A percentile compares a stretch with the other conserved stretches of the same genome.
phyloP scores from a whole-genome alignment of 2,888 invertebrate genomes.

The Rhamphomyia laevipes region DNA sequence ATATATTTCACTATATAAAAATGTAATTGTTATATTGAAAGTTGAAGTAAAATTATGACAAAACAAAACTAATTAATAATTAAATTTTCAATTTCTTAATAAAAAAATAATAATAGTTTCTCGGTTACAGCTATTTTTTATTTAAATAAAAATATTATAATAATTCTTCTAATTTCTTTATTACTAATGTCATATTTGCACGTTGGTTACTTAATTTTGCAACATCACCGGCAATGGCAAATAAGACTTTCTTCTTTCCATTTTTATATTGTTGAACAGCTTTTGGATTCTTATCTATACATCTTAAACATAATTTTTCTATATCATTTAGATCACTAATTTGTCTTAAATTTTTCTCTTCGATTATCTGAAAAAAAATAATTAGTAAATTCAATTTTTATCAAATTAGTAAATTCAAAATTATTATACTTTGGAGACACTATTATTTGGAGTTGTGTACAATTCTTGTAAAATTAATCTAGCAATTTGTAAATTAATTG shows the following conservation, averaged over 20 bases:
- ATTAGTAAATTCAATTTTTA: constrained; percentile 22
- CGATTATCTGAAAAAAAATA: constrained; percentile 42
- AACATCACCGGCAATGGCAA: constrained; percentile 50
- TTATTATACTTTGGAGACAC: constrained; percentile 29
- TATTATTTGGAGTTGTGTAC: constrained; percentile 31
- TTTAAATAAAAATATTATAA: constrained; percentile 36
- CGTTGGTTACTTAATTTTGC: constrained; percentile 46
- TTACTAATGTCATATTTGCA: constrained; percentile 54
- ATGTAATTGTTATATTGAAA: too few species aligned
- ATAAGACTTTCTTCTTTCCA: constrained; percentile 59
- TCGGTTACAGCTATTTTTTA: too few species aligned
- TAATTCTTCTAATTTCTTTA: constrained; percentile 48
- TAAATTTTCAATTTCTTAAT: too few species aligned
- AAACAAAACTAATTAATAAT: too few species aligned
- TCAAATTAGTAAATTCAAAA: constrained; percentile 11
- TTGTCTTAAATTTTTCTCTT: constrained; percentile 50
- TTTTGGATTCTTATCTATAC: constrained; percentile 53
- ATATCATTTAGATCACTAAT: constrained; percentile 50
- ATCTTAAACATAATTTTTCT: constrained; percentile 45
- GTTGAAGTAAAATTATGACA: too few species aligned
- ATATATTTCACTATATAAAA: too few species aligned
- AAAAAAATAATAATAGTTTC: too few species aligned
- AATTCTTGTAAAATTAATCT: constrained; percentile 42
- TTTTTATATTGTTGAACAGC: constrained; percentile 51
- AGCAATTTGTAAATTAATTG: constrained; percentile 50